Base-by-base conservation (phyloP, 2,888 invertebrate species). In the Phoenoteleia sp. region DNA sequence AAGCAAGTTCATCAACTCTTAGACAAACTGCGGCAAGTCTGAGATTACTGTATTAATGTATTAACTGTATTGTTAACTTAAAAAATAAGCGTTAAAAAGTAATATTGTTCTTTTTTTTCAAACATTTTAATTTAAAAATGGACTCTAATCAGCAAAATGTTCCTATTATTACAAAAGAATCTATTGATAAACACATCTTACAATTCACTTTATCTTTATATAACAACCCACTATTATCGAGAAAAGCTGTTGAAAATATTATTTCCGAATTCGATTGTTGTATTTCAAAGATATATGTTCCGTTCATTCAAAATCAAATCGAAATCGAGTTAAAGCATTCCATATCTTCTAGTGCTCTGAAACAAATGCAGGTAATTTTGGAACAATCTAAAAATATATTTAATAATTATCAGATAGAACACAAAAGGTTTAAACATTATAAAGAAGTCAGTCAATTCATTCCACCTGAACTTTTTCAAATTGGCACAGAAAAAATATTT, bases 391-490 rank as follows among this genome's bases (percentile, higher is more conserved):
- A 79, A 27, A 19, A 42, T 17, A 0, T 72, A 5, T 85, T 85
- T 27, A 58, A 29, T 9, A 85, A 79, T 36, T 85, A 69, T 49
- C 66, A 49, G 0, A 79, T 72, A 1, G 85, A 85, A 47, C 76
- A 85, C 39, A 56, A 77, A 33, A 76, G 77, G 54, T 75, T 84
- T n/a, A 80, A 74, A 29, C 39, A 45, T n/a, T 84, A 75, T 19
- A 64, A 75, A 36, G 42, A 66, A 36, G 42, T 66, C 9, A 42
- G 71, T 71, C 9, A 47, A 3, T 85, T 49, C 39, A 36, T 85
- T 64, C 72, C 56, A 17, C 81, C 83, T 17, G 19, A 86, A 56
- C 9, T 80, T 39, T 81, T 80, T 25, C 33, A 80, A 54, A 81
- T 87, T 5, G 86, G 82, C 5, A 29, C 47, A 60, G 81, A 81